Evolutionary conservation across 2,797 vertebrate genomes (phyloP).

Genomic region (Danionella dracula): DNA sequence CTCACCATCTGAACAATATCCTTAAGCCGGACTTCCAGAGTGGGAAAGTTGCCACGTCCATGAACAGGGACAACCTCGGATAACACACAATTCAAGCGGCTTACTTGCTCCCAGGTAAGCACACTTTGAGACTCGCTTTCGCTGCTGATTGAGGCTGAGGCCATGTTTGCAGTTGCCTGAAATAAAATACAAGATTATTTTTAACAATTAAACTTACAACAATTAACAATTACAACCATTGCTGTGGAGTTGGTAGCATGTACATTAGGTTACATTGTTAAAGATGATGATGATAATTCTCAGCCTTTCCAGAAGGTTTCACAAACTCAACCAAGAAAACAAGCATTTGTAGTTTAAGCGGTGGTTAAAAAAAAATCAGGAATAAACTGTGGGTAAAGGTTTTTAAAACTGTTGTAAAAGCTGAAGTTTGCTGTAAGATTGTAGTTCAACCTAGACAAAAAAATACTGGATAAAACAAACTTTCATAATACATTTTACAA

Average conservation of each 20-base stretch:
- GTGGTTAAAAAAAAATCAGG: too few relatives aligned
- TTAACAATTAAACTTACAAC: too few relatives aligned
- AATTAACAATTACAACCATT: too few relatives aligned
- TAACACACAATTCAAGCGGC: constrained; percentile 84
- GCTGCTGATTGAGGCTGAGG: constrained; percentile 55
- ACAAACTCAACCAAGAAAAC: constrained; percentile 13
- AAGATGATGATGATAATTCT: not conserved
- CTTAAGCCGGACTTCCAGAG: constrained; percentile 85
- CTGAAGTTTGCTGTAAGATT: too few relatives aligned
- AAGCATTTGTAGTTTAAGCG: too few relatives aligned
- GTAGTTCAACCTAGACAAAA: too few relatives aligned
- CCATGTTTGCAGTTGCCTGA: constrained; percentile 56
- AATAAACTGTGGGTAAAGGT: too few relatives aligned
- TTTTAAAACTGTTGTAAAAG: too few relatives aligned
- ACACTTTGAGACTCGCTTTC: constrained; percentile 72
- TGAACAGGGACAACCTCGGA: constrained; percentile 88
- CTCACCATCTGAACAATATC: constrained; percentile 89
- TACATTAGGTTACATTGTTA: too few relatives aligned
- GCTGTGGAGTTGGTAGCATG: too few relatives aligned
- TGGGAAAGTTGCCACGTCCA: constrained; percentile 93
- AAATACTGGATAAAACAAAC: too few relatives aligned
- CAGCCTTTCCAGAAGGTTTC: constrained; percentile 35
- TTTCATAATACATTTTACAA: too few relatives aligned
- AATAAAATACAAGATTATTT: constrained; percentile 6
- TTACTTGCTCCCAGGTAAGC: constrained; percentile 92